Evolutionary conservation across 2,113 vertebrate species (phyloP).

Genomic region (Gasterosteus aculeatus): DNA sequence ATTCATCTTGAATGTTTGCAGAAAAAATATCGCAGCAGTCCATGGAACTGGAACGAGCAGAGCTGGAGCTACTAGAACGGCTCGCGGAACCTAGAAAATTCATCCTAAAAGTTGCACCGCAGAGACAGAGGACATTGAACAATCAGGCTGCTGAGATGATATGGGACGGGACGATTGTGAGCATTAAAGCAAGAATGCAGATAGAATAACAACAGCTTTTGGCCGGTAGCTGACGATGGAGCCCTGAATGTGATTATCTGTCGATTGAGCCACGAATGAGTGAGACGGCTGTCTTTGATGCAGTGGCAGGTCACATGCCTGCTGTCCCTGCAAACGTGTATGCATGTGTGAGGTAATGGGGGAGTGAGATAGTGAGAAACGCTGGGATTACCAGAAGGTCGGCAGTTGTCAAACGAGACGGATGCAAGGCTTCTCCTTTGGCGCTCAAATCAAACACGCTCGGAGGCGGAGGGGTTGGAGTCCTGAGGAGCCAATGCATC

Average conservation of each 20-base stretch:
- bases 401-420: conserved; percentile 73
- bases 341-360: conserved; percentile 60
- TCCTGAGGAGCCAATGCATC: conserved; percentile 53
- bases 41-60: background rate
- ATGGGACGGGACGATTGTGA: conserved; percentile 26
- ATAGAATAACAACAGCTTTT: conserved; percentile 48
- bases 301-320: conserved; percentile 64
- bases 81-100: conserved; percentile 18
- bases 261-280: conserved; percentile 63
- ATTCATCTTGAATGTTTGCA: background rate
- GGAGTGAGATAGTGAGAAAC: conserved; percentile 75
- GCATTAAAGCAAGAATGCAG: conserved; percentile 61
- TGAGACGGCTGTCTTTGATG: conserved; percentile 70
- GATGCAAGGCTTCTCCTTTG: conserved; percentile 74
- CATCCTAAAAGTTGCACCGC: background rate
- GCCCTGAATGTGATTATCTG: conserved; percentile 58
- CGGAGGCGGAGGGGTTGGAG: conserved; percentile 59
- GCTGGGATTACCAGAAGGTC: conserved; percentile 74
- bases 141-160: conserved; percentile 31
- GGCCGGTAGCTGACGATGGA: conserved; percentile 56
- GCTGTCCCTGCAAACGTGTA: conserved; percentile 42
- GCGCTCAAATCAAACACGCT: conserved; percentile 52
- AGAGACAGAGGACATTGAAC: conserved; percentile 32
- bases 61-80: background rate
- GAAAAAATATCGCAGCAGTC: background rate